These are phyloP conservation scores for Rhinopomastus cyanomelas DNA, from an alignment of 2,113 vertebrate species.

Conservation along the genomic window DNA sequence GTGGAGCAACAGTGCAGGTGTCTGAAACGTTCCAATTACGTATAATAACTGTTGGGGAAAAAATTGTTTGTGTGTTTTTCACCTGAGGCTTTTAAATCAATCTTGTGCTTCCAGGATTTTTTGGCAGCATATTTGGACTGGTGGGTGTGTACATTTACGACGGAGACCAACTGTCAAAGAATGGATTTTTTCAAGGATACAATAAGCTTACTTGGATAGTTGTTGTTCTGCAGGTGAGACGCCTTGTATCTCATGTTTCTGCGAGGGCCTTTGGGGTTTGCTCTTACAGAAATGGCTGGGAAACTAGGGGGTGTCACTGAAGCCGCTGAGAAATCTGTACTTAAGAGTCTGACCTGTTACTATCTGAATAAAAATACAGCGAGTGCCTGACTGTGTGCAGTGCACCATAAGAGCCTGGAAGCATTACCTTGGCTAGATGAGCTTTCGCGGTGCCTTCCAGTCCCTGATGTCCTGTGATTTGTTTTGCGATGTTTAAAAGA, in stretches of 20 bases:
- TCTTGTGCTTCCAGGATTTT: slow-evolving; percentile 82
- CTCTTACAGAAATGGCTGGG: neutral
- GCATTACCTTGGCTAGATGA: no score
- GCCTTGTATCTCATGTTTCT: neutral
- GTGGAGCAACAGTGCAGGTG: neutral
- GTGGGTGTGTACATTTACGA: slow-evolving; percentile 92
- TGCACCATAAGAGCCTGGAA: neutral
- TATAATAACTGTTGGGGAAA: no score
- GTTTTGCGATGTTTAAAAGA: neutral
- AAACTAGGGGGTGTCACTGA: neutral
- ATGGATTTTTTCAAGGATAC: slow-evolving; percentile 97
- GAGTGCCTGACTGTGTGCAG: neutral
- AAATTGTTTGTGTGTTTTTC: neutral
- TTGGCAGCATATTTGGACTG: slow-evolving; percentile 91
- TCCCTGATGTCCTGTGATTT: no score
- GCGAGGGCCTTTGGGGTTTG: neutral
- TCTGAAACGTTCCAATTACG: neutral
- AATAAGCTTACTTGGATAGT: slow-evolving; percentile 92
- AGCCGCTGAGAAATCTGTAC: neutral
- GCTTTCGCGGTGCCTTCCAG: no score
- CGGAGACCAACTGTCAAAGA: slow-evolving; percentile 85
- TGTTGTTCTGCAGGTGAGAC: slow-evolving; percentile 90
- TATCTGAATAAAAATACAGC: neutral
- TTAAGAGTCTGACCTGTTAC: neutral
- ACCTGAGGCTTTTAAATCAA: neutral